phyloP scores from a whole-genome alignment of 2,113 vertebrate species.

The Engraulis encrasicolus region DNA sequence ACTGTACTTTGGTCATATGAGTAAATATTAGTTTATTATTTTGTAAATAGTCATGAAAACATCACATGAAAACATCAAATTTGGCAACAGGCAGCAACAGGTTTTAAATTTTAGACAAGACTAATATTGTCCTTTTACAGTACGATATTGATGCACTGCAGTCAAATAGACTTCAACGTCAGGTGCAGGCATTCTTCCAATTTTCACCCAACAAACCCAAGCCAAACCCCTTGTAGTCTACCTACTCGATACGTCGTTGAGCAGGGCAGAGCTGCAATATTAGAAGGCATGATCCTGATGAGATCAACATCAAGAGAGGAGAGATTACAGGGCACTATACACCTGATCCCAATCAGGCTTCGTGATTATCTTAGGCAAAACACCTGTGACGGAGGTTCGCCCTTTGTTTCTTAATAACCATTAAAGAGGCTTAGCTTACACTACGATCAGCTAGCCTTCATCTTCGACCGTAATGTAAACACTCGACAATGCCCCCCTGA shows the following conservation, averaged over 20 bases:
- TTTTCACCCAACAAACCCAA: not conserved
- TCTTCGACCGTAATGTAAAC: not conserved
- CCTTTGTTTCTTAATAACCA: not conserved
- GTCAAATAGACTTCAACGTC: not conserved
- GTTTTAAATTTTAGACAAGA: too few species aligned
- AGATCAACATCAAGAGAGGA: not conserved
- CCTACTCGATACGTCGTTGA: not conserved
- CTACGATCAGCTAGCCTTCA: not conserved
- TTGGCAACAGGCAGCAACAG: too few species aligned
- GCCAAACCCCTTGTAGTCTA: not conserved
- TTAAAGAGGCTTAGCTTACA: not conserved
- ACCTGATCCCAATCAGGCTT: not conserved
- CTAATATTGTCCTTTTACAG: not conserved
- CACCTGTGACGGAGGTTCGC: not conserved
- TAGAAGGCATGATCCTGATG: not conserved
- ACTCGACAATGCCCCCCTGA: not conserved
- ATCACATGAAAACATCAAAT: too few species aligned
- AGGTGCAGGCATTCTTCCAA: not conserved
- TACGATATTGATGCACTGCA: not conserved
- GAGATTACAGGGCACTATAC: not conserved
- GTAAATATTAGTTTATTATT: too few species aligned
- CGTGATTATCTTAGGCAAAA: not conserved
- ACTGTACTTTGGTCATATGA: too few species aligned
- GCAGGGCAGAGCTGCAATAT: not conserved
- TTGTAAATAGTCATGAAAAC: too few species aligned